A percentile compares a stretch with the other conserved stretches of the same genome.
phyloP scores from a whole-genome alignment of 2,113 vertebrate genomes.

The Lasiurus cinereus region DNA sequence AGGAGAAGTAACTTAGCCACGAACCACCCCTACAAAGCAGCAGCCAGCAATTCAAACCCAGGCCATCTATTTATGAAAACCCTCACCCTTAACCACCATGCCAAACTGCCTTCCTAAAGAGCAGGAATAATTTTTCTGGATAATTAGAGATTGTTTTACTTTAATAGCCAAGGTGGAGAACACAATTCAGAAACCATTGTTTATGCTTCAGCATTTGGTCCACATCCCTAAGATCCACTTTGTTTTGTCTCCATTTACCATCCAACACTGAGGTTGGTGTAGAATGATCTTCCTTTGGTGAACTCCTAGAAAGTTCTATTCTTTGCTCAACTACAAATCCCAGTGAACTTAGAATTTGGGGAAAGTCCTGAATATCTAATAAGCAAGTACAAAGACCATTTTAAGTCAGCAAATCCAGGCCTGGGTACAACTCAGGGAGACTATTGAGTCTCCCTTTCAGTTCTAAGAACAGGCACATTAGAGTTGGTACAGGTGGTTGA shows the following conservation, averaged over 20 bases:
- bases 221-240: not conserved
- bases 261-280: not conserved
- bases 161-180: not conserved
- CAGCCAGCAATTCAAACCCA: not conserved
- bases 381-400: not conserved
- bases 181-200: not conserved
- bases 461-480: not conserved
- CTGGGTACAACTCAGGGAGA: fast-evolving
- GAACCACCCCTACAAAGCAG: not conserved
- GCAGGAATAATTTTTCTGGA: not conserved
- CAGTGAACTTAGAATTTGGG: not conserved
- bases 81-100: fast-evolving
- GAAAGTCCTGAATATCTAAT: not conserved
- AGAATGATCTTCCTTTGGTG: not conserved
- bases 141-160: not conserved
- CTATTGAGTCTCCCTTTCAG: fast-evolving
- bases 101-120: fast-evolving
- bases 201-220: not conserved
- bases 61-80: not conserved
- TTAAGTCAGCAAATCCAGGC: not conserved
- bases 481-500: not conserved
- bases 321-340: not conserved
- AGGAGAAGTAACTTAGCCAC: not conserved
- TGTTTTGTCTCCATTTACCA: not conserved
- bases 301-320: not conserved